phyloP scores from a whole-genome alignment of 2,888 invertebrate species.

The Tridacna crocea region DNA sequence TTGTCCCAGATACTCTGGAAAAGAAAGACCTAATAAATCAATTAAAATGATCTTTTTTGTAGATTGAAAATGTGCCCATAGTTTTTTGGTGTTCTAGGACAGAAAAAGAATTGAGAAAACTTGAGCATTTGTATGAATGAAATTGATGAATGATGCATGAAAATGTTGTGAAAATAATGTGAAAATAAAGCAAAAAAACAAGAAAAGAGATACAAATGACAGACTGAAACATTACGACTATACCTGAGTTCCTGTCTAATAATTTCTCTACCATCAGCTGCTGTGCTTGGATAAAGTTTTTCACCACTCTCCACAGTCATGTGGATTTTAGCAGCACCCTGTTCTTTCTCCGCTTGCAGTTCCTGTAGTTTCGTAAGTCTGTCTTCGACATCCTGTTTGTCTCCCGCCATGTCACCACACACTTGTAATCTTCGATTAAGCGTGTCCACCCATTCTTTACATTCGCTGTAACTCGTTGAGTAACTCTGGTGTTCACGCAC shows the following conservation, averaged over 20 bases:
- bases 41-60: too few relatives aligned
- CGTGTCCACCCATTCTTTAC: constrained; percentile 75
- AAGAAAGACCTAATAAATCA: too few relatives aligned
- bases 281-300: constrained; percentile 93
- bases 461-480: constrained; percentile 70
- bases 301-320: constrained; percentile 94
- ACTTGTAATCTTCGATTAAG: constrained; percentile 72
- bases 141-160: constrained; percentile 1
- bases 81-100: too few relatives aligned
- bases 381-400: constrained; percentile 89
- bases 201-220: too few relatives aligned
- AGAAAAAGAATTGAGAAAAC: neutral
- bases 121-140: neutral
- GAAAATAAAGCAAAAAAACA: neutral
- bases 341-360: constrained; percentile 91
- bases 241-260: constrained; percentile 90
- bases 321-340: constrained; percentile 91
- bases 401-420: constrained; percentile 88
- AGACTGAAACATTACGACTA: neutral
- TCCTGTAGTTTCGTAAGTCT: constrained; percentile 85
- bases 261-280: constrained; percentile 93
- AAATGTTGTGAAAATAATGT: neutral
- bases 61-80: too few relatives aligned
- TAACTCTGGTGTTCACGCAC: constrained; percentile 74
- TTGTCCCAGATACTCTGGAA: too few relatives aligned